Conservation (phyloP, 2,888 invertebrate species). For the Sphaeridia pumilis region DNA sequence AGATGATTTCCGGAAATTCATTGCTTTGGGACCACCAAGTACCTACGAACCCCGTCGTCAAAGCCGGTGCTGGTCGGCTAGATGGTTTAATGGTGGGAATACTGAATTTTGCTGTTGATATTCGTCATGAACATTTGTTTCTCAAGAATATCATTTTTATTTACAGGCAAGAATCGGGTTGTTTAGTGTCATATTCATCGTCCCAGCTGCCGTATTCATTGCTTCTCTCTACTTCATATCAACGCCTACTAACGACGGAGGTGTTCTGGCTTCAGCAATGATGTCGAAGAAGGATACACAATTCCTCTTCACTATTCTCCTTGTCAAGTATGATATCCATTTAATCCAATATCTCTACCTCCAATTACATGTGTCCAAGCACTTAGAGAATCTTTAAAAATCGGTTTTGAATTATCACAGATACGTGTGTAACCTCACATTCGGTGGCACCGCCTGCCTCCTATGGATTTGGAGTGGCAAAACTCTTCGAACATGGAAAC, state of each 20-base stretch:
- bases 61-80: slow-evolving; percentile 33
- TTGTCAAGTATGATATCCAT: too few relatives aligned
- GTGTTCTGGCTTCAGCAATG: slow-evolving; percentile 29
- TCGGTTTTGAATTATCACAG: too few relatives aligned
- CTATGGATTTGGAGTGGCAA: slow-evolving; percentile 36
- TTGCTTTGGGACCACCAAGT: slow-evolving; percentile 34
- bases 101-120: background rate
- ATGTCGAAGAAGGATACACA: slow-evolving; percentile 27
- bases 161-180: slow-evolving; percentile 72
- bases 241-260: slow-evolving; percentile 30
- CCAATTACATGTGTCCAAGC: too few relatives aligned
- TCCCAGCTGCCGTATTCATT: slow-evolving; percentile 85
- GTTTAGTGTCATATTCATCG: slow-evolving; percentile 92
- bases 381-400: too few relatives aligned
- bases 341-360: too few relatives aligned
- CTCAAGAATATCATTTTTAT: background rate
- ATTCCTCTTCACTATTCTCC: slow-evolving; percentile 30
- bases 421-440: slow-evolving; percentile 32
- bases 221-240: slow-evolving; percentile 72
- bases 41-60: slow-evolving; percentile 22
- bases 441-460: slow-evolving; percentile 33
- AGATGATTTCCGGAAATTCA: slow-evolving; percentile 33
- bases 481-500: slow-evolving; percentile 34
- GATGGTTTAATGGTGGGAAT: slow-evolving; percentile 40
- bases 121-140: background rate